A percentile compares a stretch with the other conserved stretches of the same genome.
These are phyloP conservation scores for Mormyrus proboscirostris DNA, from an alignment of 2,797 vertebrate species.

Conservation along the genomic window DNA sequence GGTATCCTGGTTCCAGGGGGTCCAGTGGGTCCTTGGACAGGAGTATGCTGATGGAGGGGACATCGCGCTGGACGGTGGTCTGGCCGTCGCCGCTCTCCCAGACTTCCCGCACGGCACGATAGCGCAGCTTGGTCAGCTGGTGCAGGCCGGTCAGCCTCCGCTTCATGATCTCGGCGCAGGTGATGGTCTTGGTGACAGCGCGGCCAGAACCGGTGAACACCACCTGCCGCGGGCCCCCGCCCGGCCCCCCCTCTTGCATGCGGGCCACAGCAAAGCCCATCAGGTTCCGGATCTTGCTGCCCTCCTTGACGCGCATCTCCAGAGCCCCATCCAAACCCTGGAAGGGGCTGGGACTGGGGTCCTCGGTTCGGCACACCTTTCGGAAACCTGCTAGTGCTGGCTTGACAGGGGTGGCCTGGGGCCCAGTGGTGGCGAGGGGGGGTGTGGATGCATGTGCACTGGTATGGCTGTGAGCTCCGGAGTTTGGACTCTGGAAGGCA, in stretches of 20 bases:
- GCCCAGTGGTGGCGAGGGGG: constrained; percentile 17
- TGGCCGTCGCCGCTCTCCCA: constrained; percentile 66
- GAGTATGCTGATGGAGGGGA: constrained; percentile 82
- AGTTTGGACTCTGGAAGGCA: constrained; percentile 27
- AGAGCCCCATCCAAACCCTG: constrained; percentile 63
- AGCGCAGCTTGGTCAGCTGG: constrained; percentile 82
- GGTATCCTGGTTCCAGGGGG: constrained; percentile 75
- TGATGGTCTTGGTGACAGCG: constrained; percentile 86
- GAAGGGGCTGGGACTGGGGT: constrained; percentile 66
- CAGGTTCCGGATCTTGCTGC: constrained; percentile 89
- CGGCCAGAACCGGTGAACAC: constrained; percentile 81
- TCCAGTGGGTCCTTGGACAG: constrained; percentile 85
- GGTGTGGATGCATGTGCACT: constrained; percentile 34
- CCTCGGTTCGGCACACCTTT: constrained; percentile 69
- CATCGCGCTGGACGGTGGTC: constrained; percentile 68
- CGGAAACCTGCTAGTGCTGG: constrained; percentile 65
- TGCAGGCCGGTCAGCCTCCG: constrained; percentile 75
- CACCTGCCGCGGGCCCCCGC: constrained; percentile 64
- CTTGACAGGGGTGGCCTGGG: constrained; percentile 26
- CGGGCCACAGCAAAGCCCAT: constrained; percentile 76
- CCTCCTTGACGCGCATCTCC: constrained; percentile 86
- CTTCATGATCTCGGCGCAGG: constrained; percentile 90
- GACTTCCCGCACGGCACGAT: constrained; percentile 71
- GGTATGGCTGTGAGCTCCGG: constrained; percentile 11
- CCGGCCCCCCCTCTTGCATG: constrained; percentile 57